Percentiles rank a stretch among this genome's conserved stretches.
Conservation (phyloP, 1,140 invertebrate species). For the Zaprionus ornatus region DNA sequence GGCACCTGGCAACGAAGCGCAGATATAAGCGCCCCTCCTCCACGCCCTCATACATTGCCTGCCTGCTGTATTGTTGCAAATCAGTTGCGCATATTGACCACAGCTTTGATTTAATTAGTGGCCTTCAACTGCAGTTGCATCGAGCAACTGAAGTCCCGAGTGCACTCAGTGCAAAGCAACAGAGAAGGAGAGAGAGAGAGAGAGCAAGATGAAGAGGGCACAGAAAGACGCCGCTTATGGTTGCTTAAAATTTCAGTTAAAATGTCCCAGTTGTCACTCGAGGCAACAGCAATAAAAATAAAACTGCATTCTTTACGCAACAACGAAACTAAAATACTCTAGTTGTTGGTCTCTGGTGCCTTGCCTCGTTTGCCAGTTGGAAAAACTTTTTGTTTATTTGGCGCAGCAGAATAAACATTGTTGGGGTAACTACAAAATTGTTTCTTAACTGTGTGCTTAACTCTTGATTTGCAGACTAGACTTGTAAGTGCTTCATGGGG, state of each 20-base stretch:
- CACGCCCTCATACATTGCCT: neutral
- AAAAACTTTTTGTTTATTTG: neutral
- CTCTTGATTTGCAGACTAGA: neutral
- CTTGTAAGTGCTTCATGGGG: neutral
- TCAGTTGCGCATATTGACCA: slow-evolving; percentile 37
- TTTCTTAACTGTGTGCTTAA: neutral
- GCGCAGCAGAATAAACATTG: neutral
- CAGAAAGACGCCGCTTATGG: neutral
- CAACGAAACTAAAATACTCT: slow-evolving; percentile 15
- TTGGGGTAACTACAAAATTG: neutral
- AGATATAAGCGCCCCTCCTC: neutral
- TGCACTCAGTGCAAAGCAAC: slow-evolving; percentile 22
- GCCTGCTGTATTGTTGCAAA: slow-evolving; percentile 31
- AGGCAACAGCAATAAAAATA: slow-evolving; percentile 19
- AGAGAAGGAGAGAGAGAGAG: neutral
- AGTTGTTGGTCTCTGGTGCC: neutral
- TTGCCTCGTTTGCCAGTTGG: neutral
- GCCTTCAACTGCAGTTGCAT: slow-evolving; percentile 7
- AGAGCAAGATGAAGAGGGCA: too few species aligned
- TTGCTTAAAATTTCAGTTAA: slow-evolving; percentile 27
- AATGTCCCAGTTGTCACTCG: slow-evolving; percentile 27
- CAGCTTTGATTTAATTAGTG: slow-evolving; percentile 61
- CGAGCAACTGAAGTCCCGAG: neutral
- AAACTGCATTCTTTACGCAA: neutral
- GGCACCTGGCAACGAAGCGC: slow-evolving; percentile 20